Base-by-base conservation (phyloP, 1,140 invertebrate species). In the Euborellia annulipes region DNA sequence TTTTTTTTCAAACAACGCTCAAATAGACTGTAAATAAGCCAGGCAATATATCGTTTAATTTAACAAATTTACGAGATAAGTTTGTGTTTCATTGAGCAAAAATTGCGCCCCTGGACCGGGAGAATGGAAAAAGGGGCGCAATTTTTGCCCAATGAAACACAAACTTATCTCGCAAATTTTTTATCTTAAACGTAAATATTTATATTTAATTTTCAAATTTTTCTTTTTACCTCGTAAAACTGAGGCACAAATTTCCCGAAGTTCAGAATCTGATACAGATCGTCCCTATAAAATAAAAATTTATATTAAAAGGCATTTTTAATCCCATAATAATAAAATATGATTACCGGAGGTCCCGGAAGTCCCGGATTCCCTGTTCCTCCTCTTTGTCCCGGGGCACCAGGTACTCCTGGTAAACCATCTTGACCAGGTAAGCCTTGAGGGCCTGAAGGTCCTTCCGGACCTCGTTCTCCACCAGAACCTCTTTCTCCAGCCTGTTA, bases 191-290 rank as follows among this genome's bases (percentile, higher is more conserved):
- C n/a, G n/a, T n/a, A n/a, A n/a, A n/a, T n/a, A n/a, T n/a, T n/a
- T n/a, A n/a, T n/a, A n/a, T n/a, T n/a, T n/a, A n/a, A n/a, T n/a
- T n/a, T n/a, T n/a, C n/a, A n/a, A n/a, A n/a, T n/a, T n/a, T n/a
- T n/a, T n/a, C n/a, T 14, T 69, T 69, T 59, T 69, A 62, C 71
- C 71, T 69, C 69, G 58, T 36, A 73, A 58, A 22, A 73, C 72
- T 27, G 68, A 59, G 30, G 68, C 66, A 56, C 71, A 70, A 44
- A 74, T 69, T 55, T 73, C 69, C 50, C 66, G 52, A 42, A 73
- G 55, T 60, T 73, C 68, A 11, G 61, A 56, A 57, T 73, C 71
- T 6, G 65, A 62, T 46, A 64, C 69, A 50, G 61, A 69, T 47
- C 63, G 54, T 21, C 70, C 71, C 69, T 72, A 45, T 16, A 61